phyloP scores from a whole-genome alignment of 2,113 vertebrate genomes.

The Dipodomys ordii region DNA sequence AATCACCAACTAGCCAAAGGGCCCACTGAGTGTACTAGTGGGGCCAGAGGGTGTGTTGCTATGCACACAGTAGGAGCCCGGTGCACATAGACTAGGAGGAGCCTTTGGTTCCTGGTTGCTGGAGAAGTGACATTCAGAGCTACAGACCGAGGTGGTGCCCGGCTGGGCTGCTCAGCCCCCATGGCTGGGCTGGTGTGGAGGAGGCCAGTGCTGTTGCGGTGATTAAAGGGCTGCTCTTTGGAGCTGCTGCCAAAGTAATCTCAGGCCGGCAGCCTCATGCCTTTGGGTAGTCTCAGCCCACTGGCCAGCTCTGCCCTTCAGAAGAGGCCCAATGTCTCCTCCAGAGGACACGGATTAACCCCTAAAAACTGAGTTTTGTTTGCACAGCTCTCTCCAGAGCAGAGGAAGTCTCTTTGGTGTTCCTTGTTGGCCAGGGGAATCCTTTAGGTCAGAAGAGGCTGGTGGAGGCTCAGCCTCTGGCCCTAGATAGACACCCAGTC shows the following conservation, averaged over 20 bases:
- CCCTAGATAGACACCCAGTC: background rate
- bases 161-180: background rate
- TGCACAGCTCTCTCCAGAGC: slow-evolving; percentile 70
- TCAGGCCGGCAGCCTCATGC: background rate
- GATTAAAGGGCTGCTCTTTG: slow-evolving; percentile 53
- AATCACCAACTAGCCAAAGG: background rate
- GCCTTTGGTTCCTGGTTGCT: background rate
- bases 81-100: too few species aligned
- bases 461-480: slow-evolving; percentile 28
- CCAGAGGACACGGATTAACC: slow-evolving; percentile 66
- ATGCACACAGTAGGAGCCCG: background rate
- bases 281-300: slow-evolving; percentile 54
- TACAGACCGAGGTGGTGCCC: background rate
- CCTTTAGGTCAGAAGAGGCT: slow-evolving; percentile 32
- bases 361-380: slow-evolving; percentile 72
- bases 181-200: slow-evolving; percentile 58
- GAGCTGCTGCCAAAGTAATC: slow-evolving; percentile 62
- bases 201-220: slow-evolving; percentile 41
- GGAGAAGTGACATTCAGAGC: background rate
- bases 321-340: slow-evolving; percentile 26
- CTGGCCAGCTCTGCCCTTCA: slow-evolving; percentile 48
- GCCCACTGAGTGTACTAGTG: background rate
- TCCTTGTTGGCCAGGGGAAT: slow-evolving; percentile 49
- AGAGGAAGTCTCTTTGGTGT: background rate
- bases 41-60: background rate